These are phyloP conservation scores for Psammodynastes pulverulentus DNA, from an alignment of 2,113 vertebrate species.

Conservation along the genomic window DNA sequence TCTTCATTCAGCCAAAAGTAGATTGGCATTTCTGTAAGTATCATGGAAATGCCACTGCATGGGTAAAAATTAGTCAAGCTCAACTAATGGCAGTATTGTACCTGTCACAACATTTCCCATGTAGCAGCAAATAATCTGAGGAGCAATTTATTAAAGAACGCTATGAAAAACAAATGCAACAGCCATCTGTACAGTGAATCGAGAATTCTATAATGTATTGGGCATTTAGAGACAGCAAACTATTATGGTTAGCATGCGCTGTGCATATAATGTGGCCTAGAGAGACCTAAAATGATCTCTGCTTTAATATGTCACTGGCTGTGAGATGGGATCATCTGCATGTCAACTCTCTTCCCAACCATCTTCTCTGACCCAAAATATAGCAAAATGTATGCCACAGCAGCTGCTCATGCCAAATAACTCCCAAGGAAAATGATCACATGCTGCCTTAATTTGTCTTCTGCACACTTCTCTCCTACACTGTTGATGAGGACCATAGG, in stretches of 20 bases:
- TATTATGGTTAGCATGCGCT: background rate
- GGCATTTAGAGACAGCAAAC: background rate
- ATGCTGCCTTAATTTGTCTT: background rate
- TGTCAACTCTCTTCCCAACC: background rate
- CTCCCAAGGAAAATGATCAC: background rate
- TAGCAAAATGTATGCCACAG: background rate
- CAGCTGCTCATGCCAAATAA: background rate
- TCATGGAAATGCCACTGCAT: background rate
- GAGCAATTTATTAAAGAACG: background rate
- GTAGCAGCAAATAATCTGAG: background rate
- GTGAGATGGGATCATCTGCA: background rate
- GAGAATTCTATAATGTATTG: background rate
- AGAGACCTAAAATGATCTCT: background rate
- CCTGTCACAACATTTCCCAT: background rate
- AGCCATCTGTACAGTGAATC: background rate
- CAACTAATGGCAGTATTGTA: background rate
- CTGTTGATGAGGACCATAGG: background rate
- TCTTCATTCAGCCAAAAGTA: background rate
- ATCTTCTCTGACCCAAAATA: background rate
- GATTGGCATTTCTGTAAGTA: background rate
- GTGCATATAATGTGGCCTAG: background rate
- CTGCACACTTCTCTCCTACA: background rate
- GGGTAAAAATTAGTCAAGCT: background rate
- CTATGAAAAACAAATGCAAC: background rate
- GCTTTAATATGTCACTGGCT: background rate